These are phyloP conservation scores for Dasypus novemcinctus DNA, from an alignment of 2,113 vertebrate genomes.

Conservation along the genomic window DNA sequence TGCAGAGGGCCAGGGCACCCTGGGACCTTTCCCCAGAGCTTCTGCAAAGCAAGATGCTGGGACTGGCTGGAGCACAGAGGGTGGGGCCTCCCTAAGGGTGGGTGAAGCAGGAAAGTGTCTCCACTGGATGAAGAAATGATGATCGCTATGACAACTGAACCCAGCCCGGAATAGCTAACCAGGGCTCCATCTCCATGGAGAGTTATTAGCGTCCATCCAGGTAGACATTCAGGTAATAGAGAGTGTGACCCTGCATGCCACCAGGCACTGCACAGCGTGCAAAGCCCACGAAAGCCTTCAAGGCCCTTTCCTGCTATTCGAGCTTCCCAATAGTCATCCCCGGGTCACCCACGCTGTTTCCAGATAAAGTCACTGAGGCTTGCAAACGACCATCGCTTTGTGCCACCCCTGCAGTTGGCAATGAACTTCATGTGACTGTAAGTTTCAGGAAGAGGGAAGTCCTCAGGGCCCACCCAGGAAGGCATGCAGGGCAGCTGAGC, in stretches of 20 bases:
- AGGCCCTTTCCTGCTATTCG: background rate
- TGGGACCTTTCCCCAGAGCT: background rate
- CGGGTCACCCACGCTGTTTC: background rate
- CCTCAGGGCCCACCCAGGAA: background rate
- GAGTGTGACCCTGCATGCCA: rapidly evolving
- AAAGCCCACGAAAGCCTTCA: background rate
- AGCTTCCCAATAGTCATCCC: background rate
- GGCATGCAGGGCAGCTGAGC: background rate
- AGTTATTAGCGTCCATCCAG: background rate
- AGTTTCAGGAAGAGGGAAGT: background rate
- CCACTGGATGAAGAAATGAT: background rate
- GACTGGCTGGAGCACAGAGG: rapidly evolving
- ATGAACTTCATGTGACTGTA: background rate
- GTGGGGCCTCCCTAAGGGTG: background rate
- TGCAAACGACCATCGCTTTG: background rate
- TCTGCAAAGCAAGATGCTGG: background rate
- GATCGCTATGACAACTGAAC: background rate
- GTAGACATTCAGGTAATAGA: background rate
- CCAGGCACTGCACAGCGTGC: background rate
- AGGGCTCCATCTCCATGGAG: background rate
- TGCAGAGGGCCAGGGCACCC: background rate
- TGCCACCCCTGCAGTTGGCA: rapidly evolving
- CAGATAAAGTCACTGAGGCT: background rate
- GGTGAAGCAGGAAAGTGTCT: background rate
- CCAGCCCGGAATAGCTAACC: background rate